Evolutionary conservation across 2,797 vertebrate species (phyloP), one percentile per base, ranked within the genome.

Genomic region (Sebastiscus albofasciatus): DNA sequence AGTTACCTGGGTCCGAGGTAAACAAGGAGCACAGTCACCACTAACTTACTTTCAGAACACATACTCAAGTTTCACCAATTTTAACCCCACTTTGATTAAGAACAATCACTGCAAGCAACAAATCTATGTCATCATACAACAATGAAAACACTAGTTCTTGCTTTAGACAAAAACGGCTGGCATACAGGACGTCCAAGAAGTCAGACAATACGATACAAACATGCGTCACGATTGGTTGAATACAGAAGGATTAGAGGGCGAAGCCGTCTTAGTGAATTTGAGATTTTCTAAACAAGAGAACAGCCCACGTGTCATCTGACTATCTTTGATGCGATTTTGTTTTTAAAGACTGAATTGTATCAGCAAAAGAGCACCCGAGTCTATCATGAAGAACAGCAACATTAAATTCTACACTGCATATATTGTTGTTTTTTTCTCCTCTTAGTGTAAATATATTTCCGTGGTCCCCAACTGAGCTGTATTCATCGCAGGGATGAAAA

Each of bases 91-190:
- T 93, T 93, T 93, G 89, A 93, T 92, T 90, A 93, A 93, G 87
- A 92, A 93, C 89, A 92, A 93, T 90, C 91, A 95, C 92, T 91
- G 93, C 93, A 94, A 94, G 93, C 93, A 93, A 94, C 90, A 93
- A 82, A 89, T 89, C 87, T 90, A 93, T 87, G 91, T 93, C 82
- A 92, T 93, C 93, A 79, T 91, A 95, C 88, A 42, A 94, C 92
- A 93, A 90, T 93, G 90, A 91, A 89, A 94, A 94, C 90, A 92
- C 87, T 75, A 90, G 85, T 91, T 91, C 82, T 93, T 90, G 93
- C 90, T 92, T 91, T 89, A 74, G 93, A 94, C 92, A 85, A 90
- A 92, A 92, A 94, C 87, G 81, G 77, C 92, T 90, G 91, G 93
- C 92, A 92, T 87, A 94, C 92, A 90, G 90, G 89, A 94, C 91